Evolutionary conservation across 2,888 invertebrate species (phyloP), one percentile per base, ranked within the genome.

Genomic region (Macropis europaea): DNA sequence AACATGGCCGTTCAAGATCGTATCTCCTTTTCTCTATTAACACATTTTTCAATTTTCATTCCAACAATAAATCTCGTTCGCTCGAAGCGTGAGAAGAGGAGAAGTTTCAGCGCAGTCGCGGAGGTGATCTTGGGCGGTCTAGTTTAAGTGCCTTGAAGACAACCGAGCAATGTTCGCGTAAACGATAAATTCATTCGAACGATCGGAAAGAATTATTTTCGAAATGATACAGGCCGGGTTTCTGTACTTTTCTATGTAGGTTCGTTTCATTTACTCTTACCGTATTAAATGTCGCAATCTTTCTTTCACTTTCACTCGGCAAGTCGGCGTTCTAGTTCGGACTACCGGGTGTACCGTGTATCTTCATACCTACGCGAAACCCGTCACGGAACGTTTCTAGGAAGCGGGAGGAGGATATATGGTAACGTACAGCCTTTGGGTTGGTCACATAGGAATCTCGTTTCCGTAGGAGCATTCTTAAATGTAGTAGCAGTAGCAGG

Each of bases 341-440:
- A 38, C 34, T 62, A 34, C 47, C 40, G 38, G 38, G 43, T 38
- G 34, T 45, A 40, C 59, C 61, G 40, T 52, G 72, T 53, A 52
- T 57, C 72, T 56, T 70, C 42, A 22, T 42, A 30, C 52, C 57
- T 59, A 43, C 72, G 22, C 60, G 50, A 50, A 45, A 26, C 43
- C 48, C 57, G 47, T 50, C 48, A 15, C 43, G 48, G 47, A 36
- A 53, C 40, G n/a, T 52, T 17, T 9, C n/a, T 45, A 53, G 64
- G 73, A 71, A 71, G 62, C 61, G 54, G 52, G 60, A 22, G 13
- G 34, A 56, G 28, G 30, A 63, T 34, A 53, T 48, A 52, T 54
- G 76, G 73, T 78, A 78, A 78, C 70, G 52, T 78, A 72, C 62
- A 76, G 67, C 75, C 78, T 79, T 79, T 79, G 75, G 78, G 54